Percentiles rank a stretch among this genome's conserved stretches.
Conservation (phyloP, 2,113 vertebrate species). For the Ellobius talpinus region DNA sequence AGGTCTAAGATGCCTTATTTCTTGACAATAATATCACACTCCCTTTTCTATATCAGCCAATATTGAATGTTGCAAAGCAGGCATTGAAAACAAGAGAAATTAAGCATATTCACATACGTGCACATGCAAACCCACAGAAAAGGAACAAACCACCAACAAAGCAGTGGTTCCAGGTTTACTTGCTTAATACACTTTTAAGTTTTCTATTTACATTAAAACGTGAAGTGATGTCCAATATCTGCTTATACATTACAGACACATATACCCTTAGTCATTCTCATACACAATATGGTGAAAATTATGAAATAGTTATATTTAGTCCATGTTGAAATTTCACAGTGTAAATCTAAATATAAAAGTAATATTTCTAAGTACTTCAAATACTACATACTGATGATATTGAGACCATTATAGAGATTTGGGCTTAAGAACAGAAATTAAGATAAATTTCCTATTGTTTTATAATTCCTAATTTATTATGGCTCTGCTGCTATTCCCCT, state of each 20-base stretch:
- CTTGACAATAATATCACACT: not conserved
- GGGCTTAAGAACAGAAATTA: slow-evolving; percentile 9
- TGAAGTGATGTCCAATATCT: not conserved
- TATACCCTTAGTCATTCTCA: not conserved
- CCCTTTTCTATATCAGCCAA: not conserved
- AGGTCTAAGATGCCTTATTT: not conserved
- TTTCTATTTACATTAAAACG: not conserved
- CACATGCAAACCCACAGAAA: not conserved
- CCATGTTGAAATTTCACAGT: slow-evolving; percentile 8
- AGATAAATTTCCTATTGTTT: not conserved
- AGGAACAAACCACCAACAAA: not conserved
- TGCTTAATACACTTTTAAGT: slow-evolving; percentile 26
- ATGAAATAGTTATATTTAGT: slow-evolving; percentile 37
- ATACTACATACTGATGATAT: not conserved
- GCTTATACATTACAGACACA: not conserved
- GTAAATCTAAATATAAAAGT: slow-evolving; percentile 50
- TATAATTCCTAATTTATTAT: slow-evolving; percentile 34
- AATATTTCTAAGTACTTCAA: not conserved
- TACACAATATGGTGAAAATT: slow-evolving; percentile 2
- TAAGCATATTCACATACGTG: not conserved
- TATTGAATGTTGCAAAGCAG: not conserved
- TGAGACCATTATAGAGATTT: slow-evolving; percentile 27
- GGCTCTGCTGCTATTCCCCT: slow-evolving; percentile 40
- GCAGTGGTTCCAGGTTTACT: not conserved
- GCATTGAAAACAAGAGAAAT: not conserved